Conservation (phyloP, 2,797 vertebrate genomes). For the Sebastolobus altivelis region DNA sequence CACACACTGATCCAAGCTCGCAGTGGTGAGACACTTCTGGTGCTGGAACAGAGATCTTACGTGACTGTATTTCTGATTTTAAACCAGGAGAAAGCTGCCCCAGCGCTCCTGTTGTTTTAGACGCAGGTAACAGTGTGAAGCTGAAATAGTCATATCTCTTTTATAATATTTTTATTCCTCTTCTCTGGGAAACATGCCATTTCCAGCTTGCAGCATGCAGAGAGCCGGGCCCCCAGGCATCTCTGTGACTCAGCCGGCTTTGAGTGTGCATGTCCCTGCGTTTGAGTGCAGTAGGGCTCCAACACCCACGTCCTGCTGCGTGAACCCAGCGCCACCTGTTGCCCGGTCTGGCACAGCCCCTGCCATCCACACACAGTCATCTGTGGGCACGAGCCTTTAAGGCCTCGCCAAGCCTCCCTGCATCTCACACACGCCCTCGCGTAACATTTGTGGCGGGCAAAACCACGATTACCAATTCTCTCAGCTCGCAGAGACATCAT, state of each 20-base stretch:
- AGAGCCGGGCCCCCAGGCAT: conserved; percentile 43
- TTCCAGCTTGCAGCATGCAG: conserved; percentile 56
- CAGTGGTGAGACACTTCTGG: conserved; percentile 9
- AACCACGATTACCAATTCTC: conserved; percentile 18
- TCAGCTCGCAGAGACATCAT: conserved; percentile 14
- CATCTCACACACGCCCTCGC: conserved; percentile 51
- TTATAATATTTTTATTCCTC: conserved; percentile 30
- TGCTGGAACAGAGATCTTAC: neutral
- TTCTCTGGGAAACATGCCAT: conserved; percentile 46
- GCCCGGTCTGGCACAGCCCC: conserved; percentile 77
- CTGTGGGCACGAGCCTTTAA: conserved; percentile 62
- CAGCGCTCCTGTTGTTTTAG: neutral
- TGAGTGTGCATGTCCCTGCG: conserved; percentile 37
- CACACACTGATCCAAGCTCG: conserved; percentile 39
- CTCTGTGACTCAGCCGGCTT: conserved; percentile 64
- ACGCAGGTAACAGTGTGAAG: neutral
- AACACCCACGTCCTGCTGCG: conserved; percentile 84
- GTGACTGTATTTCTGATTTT: neutral
- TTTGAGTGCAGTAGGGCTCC: conserved; percentile 70
- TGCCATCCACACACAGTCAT: conserved; percentile 68
- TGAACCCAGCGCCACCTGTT: conserved; percentile 85
- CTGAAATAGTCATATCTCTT: conserved; percentile 27
- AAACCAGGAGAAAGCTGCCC: neutral
- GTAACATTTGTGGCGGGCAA: conserved; percentile 39
- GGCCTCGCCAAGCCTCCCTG: conserved; percentile 33